Conservation (phyloP, 2,888 invertebrate species). For the Lasius fuliginosus region DNA sequence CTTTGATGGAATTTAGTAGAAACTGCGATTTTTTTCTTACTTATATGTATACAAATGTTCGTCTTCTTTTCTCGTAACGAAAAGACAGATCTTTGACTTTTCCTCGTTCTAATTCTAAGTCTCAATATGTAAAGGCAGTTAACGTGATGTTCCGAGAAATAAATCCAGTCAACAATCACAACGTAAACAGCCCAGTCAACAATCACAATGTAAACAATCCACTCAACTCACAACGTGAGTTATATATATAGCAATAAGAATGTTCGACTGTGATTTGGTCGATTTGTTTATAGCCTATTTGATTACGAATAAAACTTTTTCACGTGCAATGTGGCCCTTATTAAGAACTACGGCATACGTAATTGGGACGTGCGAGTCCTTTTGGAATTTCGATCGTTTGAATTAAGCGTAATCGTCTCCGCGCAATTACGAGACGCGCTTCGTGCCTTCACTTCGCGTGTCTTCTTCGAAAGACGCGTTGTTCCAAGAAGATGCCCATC, state of each 20-base stretch:
- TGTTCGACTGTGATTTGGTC: too few relatives aligned
- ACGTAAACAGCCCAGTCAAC: too few relatives aligned
- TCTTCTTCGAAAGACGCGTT: background rate
- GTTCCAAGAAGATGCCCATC: constrained; percentile 1
- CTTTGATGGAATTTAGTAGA: background rate
- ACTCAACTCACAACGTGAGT: too few relatives aligned
- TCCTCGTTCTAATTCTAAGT: background rate
- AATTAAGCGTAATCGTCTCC: constrained; percentile 64
- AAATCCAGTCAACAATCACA: background rate
- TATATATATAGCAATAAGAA: too few relatives aligned
- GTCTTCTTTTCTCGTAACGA: background rate
- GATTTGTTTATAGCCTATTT: too few relatives aligned
- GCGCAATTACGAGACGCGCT: background rate
- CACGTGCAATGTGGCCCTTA: too few relatives aligned
- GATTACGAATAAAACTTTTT: too few relatives aligned
- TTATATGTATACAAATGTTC: background rate
- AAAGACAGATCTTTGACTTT: background rate
- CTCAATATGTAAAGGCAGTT: background rate
- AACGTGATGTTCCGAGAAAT: constrained; percentile 1
- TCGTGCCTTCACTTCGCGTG: background rate
- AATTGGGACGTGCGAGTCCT: constrained; percentile 27
- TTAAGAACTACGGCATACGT: background rate
- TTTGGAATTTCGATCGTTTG: constrained; percentile 67
- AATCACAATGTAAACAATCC: too few relatives aligned
- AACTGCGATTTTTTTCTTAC: background rate